Evolutionary conservation across 2,888 invertebrate genomes (phyloP), one percentile per base, ranked within the genome.

Genomic region (Phengaris arion): DNA sequence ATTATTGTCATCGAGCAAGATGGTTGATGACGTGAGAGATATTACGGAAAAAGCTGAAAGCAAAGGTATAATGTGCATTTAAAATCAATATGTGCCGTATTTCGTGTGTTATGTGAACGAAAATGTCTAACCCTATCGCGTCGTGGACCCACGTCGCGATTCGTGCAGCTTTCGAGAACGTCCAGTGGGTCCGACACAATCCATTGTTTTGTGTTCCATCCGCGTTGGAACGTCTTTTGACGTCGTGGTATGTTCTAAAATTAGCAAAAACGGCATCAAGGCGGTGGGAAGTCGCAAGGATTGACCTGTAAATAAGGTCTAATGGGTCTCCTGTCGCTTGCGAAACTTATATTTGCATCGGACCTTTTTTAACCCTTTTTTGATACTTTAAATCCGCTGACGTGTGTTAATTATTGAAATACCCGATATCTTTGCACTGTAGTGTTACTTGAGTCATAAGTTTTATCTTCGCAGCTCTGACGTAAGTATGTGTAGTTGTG

Each of bases 1-100:
- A 91, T 91, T 90, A 90, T 89, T 92, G 92, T 93, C 92, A 92
- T 90, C 89, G 85, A 89, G 92, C 93, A 93, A 93, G 89, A 93
- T 93, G 93, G 93, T 92, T 91, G 93, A 93, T 92, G 93, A 93
- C 90, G 93, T 91, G 92, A 91, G 88, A 90, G 89, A 93, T 89
- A 88, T 91, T 89, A 87, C 87, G 85, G 93, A 92, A 92, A 91
- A 91, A 89, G 92, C 92, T 89, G 93, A 93, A 90, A 91, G 89
- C 86, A 92, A 91, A 93, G 93, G 93, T 93, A 93, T 87, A 86
- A 86, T 85, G 90, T 91, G 91, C 85, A 89, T 89, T 90, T 89
- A 85, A 87, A 87, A 86, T 89, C 86, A 78, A 85, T 90, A 88
- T 84, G 91, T 91, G 90, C 83, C 83, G 89, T 90, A 91, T 85